These are phyloP conservation scores for Anguilla japonica DNA, from an alignment of 2,113 vertebrate species.

Conservation along the genomic window DNA sequence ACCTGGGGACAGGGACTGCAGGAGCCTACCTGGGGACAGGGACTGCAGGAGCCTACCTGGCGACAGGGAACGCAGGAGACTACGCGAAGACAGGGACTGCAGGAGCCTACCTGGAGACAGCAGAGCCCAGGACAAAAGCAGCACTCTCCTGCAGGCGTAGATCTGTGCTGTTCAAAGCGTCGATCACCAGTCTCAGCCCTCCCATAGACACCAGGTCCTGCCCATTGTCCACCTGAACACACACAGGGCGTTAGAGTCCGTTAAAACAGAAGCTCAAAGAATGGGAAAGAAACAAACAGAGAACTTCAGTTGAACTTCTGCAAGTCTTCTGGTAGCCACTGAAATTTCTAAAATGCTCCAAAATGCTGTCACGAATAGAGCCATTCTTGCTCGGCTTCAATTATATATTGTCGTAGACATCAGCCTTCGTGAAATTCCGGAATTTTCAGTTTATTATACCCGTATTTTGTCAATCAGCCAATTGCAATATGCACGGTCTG, in stretches of 20 bases:
- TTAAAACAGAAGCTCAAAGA: not conserved
- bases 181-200: slow-evolving; percentile 79
- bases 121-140: slow-evolving; percentile 89
- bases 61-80: no score
- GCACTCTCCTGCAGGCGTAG: slow-evolving; percentile 76
- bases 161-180: slow-evolving; percentile 82
- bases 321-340: not conserved
- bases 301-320: not conserved
- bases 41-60: no score
- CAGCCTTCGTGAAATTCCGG: no score
- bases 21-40: no score
- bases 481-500: no score
- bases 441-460: no score
- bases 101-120: slow-evolving; percentile 76
- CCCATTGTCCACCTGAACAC: slow-evolving; percentile 87
- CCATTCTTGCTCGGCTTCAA: no score
- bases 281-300: not conserved
- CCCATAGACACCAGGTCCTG: slow-evolving; percentile 84
- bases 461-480: no score
- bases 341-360: not conserved
- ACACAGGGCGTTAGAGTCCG: not conserved
- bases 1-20: no score
- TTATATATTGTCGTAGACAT: no score
- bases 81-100: not conserved
- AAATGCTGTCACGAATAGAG: not conserved